These are phyloP conservation scores for Gonatopus flavifemur DNA, from an alignment of 1,140 invertebrate genomes.

Conservation along the genomic window DNA sequence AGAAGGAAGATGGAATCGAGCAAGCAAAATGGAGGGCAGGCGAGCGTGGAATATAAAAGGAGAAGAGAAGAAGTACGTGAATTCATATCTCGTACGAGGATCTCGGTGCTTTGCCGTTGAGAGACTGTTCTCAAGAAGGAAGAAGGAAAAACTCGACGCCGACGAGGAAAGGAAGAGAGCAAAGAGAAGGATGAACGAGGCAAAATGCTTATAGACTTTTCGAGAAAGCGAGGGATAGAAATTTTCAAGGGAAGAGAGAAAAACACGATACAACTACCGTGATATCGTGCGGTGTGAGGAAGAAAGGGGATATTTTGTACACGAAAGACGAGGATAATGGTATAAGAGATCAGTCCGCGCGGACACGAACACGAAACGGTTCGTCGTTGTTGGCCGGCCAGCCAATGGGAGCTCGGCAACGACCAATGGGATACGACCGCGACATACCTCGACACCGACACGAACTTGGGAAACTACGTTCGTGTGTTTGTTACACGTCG, in stretches of 20 bases:
- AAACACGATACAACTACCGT: too few species aligned
- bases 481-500: too few species aligned
- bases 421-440: conserved; percentile 39
- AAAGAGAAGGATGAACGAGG: conserved; percentile 21
- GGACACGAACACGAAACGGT: too few species aligned
- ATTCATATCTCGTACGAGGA: conserved; percentile 57
- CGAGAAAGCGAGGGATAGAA: too few species aligned
- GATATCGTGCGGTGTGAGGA: conserved; percentile 13
- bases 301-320: background rate
- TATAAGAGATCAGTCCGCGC: conserved; percentile 38
- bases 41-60: conserved; percentile 58
- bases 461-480: too few species aligned
- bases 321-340: background rate
- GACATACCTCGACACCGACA: too few species aligned
- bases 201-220: too few species aligned
- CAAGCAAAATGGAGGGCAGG: conserved; percentile 56
- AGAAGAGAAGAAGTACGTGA: conserved; percentile 47
- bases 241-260: conserved; percentile 2
- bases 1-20: conserved; percentile 32
- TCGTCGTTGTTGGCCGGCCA: background rate
- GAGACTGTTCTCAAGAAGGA: conserved; percentile 56
- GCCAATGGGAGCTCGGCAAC: conserved; percentile 33
- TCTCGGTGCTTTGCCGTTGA: conserved; percentile 55
- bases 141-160: too few species aligned
- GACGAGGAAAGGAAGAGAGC: conserved; percentile 12